Evolutionary conservation across 2,888 invertebrate genomes (phyloP).

Genomic region (Eristalis arbustorum): DNA sequence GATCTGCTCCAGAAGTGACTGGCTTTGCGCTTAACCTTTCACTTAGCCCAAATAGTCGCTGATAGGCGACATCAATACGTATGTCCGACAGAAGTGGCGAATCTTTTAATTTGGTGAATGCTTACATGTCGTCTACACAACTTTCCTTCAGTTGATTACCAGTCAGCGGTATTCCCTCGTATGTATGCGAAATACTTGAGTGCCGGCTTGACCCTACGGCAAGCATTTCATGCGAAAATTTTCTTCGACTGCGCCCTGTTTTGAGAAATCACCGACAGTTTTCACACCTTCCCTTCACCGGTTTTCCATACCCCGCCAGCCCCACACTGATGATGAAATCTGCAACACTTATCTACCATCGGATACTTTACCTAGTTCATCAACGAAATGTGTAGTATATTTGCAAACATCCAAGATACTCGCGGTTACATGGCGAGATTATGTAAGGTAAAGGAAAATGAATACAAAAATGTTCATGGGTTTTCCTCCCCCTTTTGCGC

Average conservation of each 20-base stretch:
- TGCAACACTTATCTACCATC: background rate
- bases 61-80: background rate
- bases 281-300: background rate
- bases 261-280: background rate
- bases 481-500: background rate
- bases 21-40: background rate
- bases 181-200: too few relatives aligned
- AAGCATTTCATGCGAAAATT: background rate
- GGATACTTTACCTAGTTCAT: background rate
- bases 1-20: background rate
- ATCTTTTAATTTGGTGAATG: background rate
- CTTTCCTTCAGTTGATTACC: background rate
- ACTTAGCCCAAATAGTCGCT: background rate
- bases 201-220: too few relatives aligned
- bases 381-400: background rate
- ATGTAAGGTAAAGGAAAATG: background rate
- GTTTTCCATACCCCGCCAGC: background rate
- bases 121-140: too few relatives aligned
- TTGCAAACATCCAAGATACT: background rate
- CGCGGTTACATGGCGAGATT: background rate
- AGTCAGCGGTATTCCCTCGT: too few relatives aligned
- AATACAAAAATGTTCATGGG: background rate
- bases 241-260: background rate
- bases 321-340: background rate
- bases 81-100: background rate